These are phyloP conservation scores for Coregonus ussuriensis DNA, from an alignment of 2,797 vertebrate genomes.

Conservation along the genomic window DNA sequence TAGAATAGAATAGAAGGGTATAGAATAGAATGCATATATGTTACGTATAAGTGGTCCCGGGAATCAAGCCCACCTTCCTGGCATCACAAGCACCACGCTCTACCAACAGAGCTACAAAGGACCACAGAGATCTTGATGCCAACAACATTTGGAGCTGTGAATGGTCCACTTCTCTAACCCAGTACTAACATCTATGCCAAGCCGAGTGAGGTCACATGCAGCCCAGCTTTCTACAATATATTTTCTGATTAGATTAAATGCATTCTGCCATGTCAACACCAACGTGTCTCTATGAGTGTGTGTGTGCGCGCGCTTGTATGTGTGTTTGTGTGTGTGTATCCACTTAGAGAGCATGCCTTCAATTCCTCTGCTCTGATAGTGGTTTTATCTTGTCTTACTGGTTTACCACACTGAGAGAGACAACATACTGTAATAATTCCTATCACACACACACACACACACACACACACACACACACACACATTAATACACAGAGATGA, in stretches of 20 bases:
- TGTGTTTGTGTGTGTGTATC: background rate
- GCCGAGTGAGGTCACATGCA: constrained; percentile 44
- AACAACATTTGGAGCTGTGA: no score
- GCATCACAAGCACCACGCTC: no score
- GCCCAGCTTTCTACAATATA: constrained; percentile 68
- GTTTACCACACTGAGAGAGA: constrained; percentile 26
- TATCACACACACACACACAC: background rate
- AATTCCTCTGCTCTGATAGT: background rate
- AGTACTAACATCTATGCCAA: constrained; percentile 32
- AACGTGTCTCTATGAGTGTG: constrained; percentile 20
- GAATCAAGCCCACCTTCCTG: no score
- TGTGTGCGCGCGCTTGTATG: no score
- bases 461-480: background rate
- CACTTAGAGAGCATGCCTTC: background rate
- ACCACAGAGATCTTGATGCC: no score
- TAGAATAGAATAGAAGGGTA: no score
- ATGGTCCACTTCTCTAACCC: background rate
- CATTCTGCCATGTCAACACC: constrained; percentile 60
- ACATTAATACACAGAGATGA: background rate
- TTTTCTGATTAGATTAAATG: constrained; percentile 65
- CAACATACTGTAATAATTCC: constrained; percentile 18
- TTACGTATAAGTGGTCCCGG: no score
- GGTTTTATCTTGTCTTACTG: constrained; percentile 24
- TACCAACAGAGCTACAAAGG: no score
- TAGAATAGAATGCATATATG: no score